Percentiles rank a stretch among this genome's conserved stretches.
Conservation (phyloP, 2,797 vertebrate genomes). For the Cetoscarus ocellatus region DNA sequence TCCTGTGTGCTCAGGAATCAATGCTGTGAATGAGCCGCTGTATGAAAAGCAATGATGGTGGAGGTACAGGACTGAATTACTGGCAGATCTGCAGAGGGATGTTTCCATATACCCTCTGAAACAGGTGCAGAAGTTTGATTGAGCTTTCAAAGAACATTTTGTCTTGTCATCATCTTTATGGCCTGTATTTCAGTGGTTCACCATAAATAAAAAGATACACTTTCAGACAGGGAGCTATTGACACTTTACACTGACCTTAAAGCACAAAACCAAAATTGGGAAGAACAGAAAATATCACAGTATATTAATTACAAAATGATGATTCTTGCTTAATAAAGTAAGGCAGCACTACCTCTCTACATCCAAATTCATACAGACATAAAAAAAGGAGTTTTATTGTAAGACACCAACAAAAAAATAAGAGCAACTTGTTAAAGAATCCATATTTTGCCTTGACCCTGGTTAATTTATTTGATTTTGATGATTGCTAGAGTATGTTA, state of each 20-base stretch:
- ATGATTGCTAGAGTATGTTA: too few species aligned
- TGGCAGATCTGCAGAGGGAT: conserved; percentile 26
- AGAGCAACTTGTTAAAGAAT: too few species aligned
- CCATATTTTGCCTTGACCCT: too few species aligned
- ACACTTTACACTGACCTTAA: conserved; percentile 6
- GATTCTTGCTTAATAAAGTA: neutral
- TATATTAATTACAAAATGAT: neutral
- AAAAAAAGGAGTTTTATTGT: too few species aligned
- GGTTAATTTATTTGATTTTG: too few species aligned
- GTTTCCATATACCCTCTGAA: conserved; percentile 2
- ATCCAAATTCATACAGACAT: neutral
- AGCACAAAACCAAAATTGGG: neutral
- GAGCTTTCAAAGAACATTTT: conserved; percentile 12
- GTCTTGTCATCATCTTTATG: conserved; percentile 2
- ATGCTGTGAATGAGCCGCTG: conserved; percentile 53
- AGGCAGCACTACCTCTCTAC: neutral
- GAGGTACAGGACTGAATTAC: conserved; percentile 38
- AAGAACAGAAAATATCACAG: neutral
- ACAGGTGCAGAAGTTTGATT: conserved; percentile 13
- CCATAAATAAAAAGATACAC: conserved; percentile 6
- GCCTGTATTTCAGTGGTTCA: neutral
- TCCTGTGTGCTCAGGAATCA: conserved; percentile 63
- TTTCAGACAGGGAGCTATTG: neutral
- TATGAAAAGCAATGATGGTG: conserved; percentile 49
- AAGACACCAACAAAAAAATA: too few species aligned